These are phyloP conservation scores for Melanophora roralis DNA, from an alignment of 2,888 invertebrate species.

Conservation along the genomic window DNA sequence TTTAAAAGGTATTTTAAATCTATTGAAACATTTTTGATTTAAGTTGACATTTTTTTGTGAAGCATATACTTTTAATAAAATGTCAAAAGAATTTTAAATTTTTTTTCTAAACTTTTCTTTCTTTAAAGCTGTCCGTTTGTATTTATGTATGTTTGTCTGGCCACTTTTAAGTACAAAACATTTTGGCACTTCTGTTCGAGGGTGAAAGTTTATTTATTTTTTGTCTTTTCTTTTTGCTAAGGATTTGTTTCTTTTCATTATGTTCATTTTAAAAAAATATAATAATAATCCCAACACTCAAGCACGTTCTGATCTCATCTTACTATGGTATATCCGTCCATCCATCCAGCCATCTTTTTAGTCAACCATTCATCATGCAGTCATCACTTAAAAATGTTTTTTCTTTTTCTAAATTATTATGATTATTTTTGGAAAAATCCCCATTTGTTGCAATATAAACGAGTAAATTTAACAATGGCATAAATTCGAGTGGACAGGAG, in stretches of 20 bases:
- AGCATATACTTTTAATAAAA: not conserved
- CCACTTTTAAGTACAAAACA: not conserved
- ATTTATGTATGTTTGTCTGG: not conserved
- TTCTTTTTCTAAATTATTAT: constrained; percentile 10
- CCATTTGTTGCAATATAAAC: not conserved
- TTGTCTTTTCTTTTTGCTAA: not conserved
- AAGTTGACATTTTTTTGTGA: not conserved
- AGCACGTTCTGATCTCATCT: constrained; percentile 59
- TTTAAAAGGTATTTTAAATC: too few relatives aligned
- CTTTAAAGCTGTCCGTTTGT: not conserved
- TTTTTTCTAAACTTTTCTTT: not conserved
- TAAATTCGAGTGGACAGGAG: not conserved
- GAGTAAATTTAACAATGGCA: not conserved
- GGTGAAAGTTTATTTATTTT: constrained; percentile 32
- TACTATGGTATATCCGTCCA: constrained; percentile 13
- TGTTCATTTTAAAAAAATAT: constrained; percentile 38
- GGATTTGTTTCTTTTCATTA: constrained; percentile 20
- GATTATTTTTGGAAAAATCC: constrained; percentile 3
- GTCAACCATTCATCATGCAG: constrained; percentile 45
- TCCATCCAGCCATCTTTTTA: too few relatives aligned
- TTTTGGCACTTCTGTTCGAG: constrained; percentile 31
- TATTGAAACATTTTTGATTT: not conserved
- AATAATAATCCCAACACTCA: constrained; percentile 54
- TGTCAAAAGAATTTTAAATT: constrained; percentile 1
- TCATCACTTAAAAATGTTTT: constrained; percentile 49